phyloP scores from a whole-genome alignment of 2,888 invertebrate species.

The Drosophila monieri region DNA sequence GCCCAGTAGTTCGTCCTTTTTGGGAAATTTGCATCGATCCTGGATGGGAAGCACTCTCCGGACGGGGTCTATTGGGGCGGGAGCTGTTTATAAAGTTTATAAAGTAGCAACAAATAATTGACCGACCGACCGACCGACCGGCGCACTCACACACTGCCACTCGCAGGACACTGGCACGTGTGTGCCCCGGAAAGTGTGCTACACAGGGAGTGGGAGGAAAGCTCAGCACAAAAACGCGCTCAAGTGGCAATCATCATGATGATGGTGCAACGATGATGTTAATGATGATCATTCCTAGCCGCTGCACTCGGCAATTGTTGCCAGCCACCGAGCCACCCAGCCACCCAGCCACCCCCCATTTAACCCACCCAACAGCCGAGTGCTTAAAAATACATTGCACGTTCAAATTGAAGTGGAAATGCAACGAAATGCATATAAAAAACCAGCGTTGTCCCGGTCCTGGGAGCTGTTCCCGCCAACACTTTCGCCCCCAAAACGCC shows the following conservation, averaged over 20 bases:
- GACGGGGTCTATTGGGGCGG: conserved; percentile 22
- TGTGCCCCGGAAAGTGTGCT: conserved; percentile 26
- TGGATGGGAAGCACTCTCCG: neutral
- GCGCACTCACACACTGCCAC: conserved; percentile 20
- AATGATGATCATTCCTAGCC: conserved; percentile 44
- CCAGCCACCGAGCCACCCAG: conserved; percentile 27
- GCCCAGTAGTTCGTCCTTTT: neutral
- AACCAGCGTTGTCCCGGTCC: conserved; percentile 7
- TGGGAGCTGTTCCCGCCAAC: neutral
- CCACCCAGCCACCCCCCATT: neutral
- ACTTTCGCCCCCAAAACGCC: conserved; percentile 5
- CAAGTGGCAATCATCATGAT: conserved; percentile 65
- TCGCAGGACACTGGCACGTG: conserved; percentile 10
- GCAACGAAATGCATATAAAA: conserved; percentile 55
- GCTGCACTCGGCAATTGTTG: conserved; percentile 71
- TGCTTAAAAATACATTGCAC: conserved; percentile 75
- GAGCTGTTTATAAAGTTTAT: conserved; percentile 63
- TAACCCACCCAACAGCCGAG: conserved; percentile 26
- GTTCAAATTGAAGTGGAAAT: conserved; percentile 73
- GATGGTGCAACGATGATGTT: conserved; percentile 16
- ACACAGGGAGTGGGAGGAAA: neutral
- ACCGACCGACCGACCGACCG: conserved; percentile 60
- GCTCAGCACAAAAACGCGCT: conserved; percentile 45
- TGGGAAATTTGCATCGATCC: neutral
- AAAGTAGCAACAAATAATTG: conserved; percentile 74